Evolutionary conservation across 2,888 invertebrate genomes (phyloP).

Genomic region (Drosophila meridiana): DNA sequence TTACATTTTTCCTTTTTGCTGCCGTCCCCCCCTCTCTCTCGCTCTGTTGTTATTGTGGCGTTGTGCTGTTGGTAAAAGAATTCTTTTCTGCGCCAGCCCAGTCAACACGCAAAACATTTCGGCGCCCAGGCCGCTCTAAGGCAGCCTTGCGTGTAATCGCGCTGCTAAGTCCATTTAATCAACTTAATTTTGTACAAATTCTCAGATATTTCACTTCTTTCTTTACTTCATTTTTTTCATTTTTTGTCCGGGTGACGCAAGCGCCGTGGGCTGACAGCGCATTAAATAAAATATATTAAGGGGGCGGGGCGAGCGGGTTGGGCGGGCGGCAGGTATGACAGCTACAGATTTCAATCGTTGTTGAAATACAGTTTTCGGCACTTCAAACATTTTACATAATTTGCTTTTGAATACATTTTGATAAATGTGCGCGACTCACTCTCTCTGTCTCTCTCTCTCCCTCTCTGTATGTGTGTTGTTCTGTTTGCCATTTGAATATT

Average conservation of each 20-base stretch:
- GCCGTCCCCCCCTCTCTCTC: background rate
- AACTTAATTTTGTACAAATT: conserved; percentile 79
- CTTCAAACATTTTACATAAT: conserved; percentile 67
- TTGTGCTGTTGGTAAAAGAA: conserved; percentile 33
- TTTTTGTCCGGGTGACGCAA: conserved; percentile 59
- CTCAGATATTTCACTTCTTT: conserved; percentile 60
- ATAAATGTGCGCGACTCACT: conserved; percentile 4
- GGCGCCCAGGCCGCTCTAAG: conserved; percentile 11
- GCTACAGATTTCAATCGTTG: conserved; percentile 63
- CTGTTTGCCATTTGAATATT: conserved; percentile 24
- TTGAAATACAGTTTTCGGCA: conserved; percentile 64
- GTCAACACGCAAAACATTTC: conserved; percentile 51
- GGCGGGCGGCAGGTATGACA: conserved; percentile 29
- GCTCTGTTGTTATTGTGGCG: conserved; percentile 6
- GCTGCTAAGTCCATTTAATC: conserved; percentile 77
- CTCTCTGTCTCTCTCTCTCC: conserved; percentile 1
- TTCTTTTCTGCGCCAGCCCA: conserved; percentile 17
- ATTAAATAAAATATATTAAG: conserved; percentile 66
- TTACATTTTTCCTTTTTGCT: background rate
- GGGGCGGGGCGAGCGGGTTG: background rate
- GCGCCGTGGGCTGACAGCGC: conserved; percentile 38
- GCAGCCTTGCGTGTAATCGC: conserved; percentile 75
- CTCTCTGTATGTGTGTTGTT: conserved; percentile 3
- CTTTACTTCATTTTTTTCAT: background rate
- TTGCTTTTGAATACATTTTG: conserved; percentile 56